Conservation (phyloP, 2,113 vertebrate species). For the Ornithorhynchus anatinus region DNA sequence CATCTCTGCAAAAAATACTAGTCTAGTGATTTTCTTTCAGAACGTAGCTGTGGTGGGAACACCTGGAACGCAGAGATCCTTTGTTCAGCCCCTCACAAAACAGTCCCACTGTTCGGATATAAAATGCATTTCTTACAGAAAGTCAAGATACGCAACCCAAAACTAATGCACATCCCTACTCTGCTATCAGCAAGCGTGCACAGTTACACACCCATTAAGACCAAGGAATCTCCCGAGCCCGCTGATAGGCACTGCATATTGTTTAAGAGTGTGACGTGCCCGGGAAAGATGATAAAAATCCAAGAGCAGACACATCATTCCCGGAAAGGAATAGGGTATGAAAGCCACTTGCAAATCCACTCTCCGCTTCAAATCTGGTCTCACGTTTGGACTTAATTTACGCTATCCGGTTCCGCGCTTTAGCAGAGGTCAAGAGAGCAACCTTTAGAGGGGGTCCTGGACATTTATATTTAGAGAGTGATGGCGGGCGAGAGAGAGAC, state of each 20-base stretch:
- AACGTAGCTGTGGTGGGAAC: no score
- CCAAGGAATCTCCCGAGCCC: accelerated
- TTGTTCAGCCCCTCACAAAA: no score
- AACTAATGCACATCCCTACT: background rate
- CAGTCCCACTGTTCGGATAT: background rate
- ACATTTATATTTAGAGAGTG: constrained; percentile 34
- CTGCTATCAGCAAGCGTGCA: background rate
- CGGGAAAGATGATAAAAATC: constrained; percentile 2
- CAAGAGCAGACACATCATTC: background rate
- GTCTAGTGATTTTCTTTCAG: no score
- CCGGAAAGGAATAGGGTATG: background rate
- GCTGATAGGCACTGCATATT: background rate
- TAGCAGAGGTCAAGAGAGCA: constrained; percentile 43
- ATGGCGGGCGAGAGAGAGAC: constrained; percentile 10
- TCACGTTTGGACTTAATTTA: constrained; percentile 35
- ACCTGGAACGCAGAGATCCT: no score
- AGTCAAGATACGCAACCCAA: background rate
- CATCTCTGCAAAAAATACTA: no score
- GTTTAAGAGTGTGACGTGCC: constrained; percentile 1
- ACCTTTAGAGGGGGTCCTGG: constrained; percentile 18
- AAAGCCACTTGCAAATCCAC: constrained; percentile 31
- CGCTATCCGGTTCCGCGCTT: constrained; percentile 17
- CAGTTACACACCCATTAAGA: background rate
- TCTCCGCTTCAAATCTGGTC: constrained; percentile 48
- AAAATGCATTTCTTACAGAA: background rate